Conservation (phyloP, 2,888 invertebrate genomes). For the Sarcophaga rosellei region DNA sequence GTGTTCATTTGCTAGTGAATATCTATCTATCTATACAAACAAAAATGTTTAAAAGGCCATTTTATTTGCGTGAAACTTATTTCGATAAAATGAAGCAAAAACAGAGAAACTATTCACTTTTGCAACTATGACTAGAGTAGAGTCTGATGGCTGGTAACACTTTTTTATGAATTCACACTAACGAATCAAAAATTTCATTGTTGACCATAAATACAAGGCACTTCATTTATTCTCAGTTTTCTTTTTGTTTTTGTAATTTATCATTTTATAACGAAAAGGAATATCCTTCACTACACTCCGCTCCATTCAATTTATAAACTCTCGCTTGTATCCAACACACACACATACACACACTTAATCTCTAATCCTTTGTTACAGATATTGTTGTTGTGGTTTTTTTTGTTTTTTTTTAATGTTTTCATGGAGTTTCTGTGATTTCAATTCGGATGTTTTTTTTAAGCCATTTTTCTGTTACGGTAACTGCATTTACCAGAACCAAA, state of each 20-base stretch:
- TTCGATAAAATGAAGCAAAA: constrained; percentile 1
- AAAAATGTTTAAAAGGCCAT: constrained; percentile 8
- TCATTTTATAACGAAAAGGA: constrained; percentile 49
- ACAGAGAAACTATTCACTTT: neutral
- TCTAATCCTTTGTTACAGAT: constrained; percentile 58
- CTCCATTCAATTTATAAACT: neutral
- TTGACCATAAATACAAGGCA: constrained; percentile 38
- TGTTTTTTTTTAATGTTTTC: constrained; percentile 4
- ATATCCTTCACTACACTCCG: constrained; percentile 35
- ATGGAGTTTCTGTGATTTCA: constrained; percentile 8
- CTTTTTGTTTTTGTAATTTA: constrained; percentile 47
- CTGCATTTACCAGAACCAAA: neutral
- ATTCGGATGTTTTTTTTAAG: constrained; percentile 3
- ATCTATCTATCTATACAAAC: neutral
- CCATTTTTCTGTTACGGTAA: constrained; percentile 32
- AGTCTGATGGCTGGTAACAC: neutral
- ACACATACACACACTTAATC: constrained; percentile 14
- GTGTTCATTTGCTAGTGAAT: neutral
- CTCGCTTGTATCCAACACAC: constrained; percentile 6
- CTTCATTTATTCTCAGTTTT: neutral
- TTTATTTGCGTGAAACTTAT: constrained; percentile 20
- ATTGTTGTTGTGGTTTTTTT: constrained; percentile 16
- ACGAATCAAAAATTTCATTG: constrained; percentile 47
- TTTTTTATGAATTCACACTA: constrained; percentile 15
- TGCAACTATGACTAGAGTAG: neutral